Base-by-base conservation (phyloP, 2,888 invertebrate genomes). In the Drosophila nr. perissopoda region DNA sequence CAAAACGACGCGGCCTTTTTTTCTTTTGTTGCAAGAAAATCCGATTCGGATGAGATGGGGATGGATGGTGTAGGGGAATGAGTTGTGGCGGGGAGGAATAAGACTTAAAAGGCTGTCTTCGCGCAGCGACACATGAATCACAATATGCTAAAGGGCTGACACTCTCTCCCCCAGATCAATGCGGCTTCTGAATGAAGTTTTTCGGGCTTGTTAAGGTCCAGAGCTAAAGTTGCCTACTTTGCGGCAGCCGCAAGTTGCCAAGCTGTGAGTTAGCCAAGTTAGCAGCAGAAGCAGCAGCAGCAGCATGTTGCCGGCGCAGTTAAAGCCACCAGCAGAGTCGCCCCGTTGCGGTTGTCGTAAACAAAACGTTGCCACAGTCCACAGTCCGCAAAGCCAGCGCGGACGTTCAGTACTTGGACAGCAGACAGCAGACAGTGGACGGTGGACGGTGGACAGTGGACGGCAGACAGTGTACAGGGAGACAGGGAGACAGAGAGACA, bases 141-240 rank as follows among this genome's bases (percentile, higher is more conserved):
- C 87, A 90, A 90, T 90, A 90, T 90, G 90, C 90, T 91, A 91
- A 90, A 90, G 90, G 90, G 87, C 91, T 91, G 90, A 90, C 91
- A 90, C 91, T 90, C 90, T 91, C 90, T 91, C 85, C 90, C 90
- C 85, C 91, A 83, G 91, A 91, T 90, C 90, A 87, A 89, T 87
- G 87, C 87, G 87, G 87, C 87, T 87, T 89, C 87, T 87, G 90
- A 90, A 87, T 90, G 89, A 89, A 87, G 85, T 83, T 85, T 83
- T 29, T 63, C 62, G 68, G 83, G 61, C 82, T 78, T 78, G 78
- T 78, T 78, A 78, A 81, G 85, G 73, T 73, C 79, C 84, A 72
- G 68, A 69, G 87, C 66, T 78, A 75, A 78, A 90, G 89, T 87
- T 86, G 87, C 90, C 90, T 83, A 90, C 88, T 89, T 89, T 79